phyloP scores from a whole-genome alignment of 2,797 vertebrate species.

The Sarcoramphus papa region DNA sequence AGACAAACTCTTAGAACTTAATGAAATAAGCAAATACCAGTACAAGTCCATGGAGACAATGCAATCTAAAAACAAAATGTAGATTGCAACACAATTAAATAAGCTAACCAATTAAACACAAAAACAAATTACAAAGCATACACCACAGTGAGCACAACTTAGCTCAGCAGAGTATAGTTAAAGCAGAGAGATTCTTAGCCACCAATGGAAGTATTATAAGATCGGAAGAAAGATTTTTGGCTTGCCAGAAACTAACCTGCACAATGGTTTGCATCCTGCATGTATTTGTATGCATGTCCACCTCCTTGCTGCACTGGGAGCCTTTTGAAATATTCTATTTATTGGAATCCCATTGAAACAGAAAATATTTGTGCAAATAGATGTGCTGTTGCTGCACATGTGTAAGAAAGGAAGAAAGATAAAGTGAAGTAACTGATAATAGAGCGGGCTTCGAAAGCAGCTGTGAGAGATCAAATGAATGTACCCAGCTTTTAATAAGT shows the following conservation, averaged over 20 bases:
- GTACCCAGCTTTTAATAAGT: not conserved
- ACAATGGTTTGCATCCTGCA: not conserved
- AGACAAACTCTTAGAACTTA: not conserved
- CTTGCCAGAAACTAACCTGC: not conserved
- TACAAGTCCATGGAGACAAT: not conserved
- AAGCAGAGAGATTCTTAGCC: not conserved
- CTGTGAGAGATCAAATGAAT: not conserved
- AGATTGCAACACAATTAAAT: constrained; percentile 17
- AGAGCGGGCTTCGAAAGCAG: not conserved
- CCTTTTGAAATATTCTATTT: not conserved
- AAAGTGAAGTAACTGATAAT: not conserved
- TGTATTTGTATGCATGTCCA: not conserved
- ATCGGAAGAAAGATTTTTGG: not conserved
- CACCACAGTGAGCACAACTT: not conserved
- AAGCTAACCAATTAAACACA: constrained; percentile 15
- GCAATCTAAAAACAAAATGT: not conserved
- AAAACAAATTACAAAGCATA: constrained; percentile 8
- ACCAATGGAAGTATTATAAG: not conserved
- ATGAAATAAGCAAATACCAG: constrained; percentile 16
- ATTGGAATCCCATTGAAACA: not conserved
- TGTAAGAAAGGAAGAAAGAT: not conserved
- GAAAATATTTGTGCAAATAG: not conserved
- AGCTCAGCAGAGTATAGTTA: not conserved
- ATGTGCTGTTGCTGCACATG: not conserved
- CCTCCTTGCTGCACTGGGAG: not conserved